Evolutionary conservation across 2,113 vertebrate genomes (phyloP).

Genomic region (Pagrus major): DNA sequence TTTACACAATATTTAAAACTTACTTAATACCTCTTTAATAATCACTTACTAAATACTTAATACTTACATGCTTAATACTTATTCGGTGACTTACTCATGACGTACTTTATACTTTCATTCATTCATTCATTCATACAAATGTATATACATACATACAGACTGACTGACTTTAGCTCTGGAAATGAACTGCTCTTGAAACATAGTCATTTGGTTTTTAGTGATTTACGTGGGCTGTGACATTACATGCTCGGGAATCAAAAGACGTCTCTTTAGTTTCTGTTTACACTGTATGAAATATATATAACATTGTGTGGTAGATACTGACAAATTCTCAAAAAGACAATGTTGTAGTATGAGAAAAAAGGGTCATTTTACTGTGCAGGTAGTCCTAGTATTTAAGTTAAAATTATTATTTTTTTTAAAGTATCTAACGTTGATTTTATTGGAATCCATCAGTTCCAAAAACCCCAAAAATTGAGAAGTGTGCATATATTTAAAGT

Average conservation of each 20-base stretch:
- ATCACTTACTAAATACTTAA: no score
- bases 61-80: no score
- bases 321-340: background rate
- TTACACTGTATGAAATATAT: background rate
- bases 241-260: background rate
- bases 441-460: conserved; percentile 8
- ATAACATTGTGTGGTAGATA: background rate
- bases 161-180: background rate
- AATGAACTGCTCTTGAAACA: background rate
- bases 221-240: background rate
- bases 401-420: background rate
- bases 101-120: no score
- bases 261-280: background rate
- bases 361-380: background rate
- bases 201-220: background rate
- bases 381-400: background rate
- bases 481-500: conserved; percentile 36
- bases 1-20: no score
- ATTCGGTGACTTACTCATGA: no score
- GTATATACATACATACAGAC: background rate
- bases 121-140: no score
- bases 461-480: background rate
- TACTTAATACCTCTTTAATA: no score
- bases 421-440: background rate
- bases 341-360: background rate